Conservation (phyloP, 1,140 invertebrate genomes). For the Papilio glaucus region DNA sequence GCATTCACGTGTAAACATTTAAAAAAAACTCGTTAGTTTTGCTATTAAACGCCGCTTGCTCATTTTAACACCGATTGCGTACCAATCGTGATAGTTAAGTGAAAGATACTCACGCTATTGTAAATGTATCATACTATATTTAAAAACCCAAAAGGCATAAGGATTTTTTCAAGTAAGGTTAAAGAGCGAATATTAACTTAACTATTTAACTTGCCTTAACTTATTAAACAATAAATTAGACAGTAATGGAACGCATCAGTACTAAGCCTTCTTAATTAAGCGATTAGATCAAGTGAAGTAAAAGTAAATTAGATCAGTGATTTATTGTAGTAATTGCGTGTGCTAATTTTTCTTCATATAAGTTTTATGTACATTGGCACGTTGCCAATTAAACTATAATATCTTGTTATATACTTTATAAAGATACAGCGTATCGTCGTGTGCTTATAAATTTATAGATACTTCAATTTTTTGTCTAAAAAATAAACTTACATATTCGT, state of each 20-base stretch:
- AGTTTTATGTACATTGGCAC: not conserved
- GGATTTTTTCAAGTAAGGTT: too few species aligned
- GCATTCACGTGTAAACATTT: conserved; percentile 18
- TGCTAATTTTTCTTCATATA: not conserved
- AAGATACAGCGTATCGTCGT: not conserved
- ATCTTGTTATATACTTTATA: conserved; percentile 5
- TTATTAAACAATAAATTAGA: not conserved
- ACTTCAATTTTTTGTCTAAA: too few species aligned
- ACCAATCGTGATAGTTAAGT: not conserved
- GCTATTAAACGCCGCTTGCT: conserved; percentile 13
- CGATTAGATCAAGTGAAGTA: not conserved
- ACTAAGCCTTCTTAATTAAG: not conserved
- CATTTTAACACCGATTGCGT: conserved; percentile 19
- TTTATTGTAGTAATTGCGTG: too few species aligned
- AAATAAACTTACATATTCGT: too few species aligned
- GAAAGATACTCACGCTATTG: conserved; percentile 7
- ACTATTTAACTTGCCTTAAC: too few species aligned
- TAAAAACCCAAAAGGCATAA: not conserved
- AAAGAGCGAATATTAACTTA: too few species aligned
- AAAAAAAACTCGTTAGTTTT: conserved; percentile 13
- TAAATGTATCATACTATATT: conserved; percentile 1
- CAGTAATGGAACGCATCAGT: not conserved
- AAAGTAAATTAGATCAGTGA: not conserved
- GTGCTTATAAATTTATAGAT: too few species aligned
- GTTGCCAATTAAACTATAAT: not conserved